These are phyloP conservation scores for Spilogale gracilis DNA, from an alignment of 2,113 vertebrate genomes.

Conservation along the genomic window DNA sequence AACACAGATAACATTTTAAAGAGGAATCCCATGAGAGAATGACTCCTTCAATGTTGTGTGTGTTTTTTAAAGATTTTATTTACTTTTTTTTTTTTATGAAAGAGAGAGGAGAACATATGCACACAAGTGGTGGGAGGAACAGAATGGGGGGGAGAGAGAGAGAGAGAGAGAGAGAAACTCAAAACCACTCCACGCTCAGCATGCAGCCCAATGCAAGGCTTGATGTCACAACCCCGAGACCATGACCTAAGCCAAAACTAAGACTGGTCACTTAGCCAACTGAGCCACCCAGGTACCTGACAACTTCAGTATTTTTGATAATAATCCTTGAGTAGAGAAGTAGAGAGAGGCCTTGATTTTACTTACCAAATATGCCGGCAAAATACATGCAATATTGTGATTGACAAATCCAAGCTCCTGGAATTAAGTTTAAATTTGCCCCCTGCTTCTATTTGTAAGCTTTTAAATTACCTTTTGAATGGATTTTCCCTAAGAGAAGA, in stretches of 20 bases:
- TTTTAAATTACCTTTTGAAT: slow-evolving; percentile 60
- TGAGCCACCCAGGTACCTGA: neutral
- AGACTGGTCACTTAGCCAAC: neutral
- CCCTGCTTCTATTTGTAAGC: neutral
- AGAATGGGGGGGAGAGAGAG: neutral
- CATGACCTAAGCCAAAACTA: neutral
- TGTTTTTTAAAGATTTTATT: neutral
- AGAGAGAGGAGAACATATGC: too few relatives aligned
- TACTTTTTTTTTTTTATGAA: too few relatives aligned
- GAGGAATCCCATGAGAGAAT: neutral
- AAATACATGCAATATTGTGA: neutral
- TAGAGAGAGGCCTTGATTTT: slow-evolving; percentile 7
- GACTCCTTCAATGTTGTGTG: neutral
- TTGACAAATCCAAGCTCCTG: neutral
- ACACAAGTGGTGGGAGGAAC: too few relatives aligned
- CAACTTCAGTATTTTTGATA: neutral
- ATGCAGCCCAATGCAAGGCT: neutral
- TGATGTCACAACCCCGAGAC: neutral
- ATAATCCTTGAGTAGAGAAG: neutral
- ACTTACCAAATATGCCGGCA: neutral
- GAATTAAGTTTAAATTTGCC: slow-evolving; percentile 47
- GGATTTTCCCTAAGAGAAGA: slow-evolving; percentile 47
- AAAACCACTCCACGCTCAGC: neutral
- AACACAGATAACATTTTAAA: neutral
- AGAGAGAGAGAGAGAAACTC: neutral